Evolutionary conservation across 1,140 invertebrate genomes (phyloP).

Genomic region (Lepidurus apus): DNA sequence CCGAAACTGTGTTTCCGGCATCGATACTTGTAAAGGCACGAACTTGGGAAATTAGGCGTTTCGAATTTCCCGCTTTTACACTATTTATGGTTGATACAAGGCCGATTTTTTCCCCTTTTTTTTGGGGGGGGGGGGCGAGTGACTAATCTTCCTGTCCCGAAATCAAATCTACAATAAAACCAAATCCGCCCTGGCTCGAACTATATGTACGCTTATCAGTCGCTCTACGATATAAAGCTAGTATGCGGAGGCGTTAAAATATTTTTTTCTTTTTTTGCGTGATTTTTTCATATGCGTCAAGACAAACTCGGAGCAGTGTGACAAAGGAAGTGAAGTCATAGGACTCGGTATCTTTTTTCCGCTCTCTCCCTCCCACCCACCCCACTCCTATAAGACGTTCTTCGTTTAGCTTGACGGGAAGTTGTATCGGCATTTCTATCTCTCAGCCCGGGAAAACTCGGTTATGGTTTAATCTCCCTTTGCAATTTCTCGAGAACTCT

Average conservation of each 20-base stretch:
- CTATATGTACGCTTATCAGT: not conserved
- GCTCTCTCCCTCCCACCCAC: too few relatives aligned
- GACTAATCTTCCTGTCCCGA: not conserved
- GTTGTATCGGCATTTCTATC: too few relatives aligned
- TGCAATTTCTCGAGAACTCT: too few relatives aligned
- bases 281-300: too few relatives aligned
- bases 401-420: too few relatives aligned
- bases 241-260: not conserved
- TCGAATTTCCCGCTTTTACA: conserved; percentile 4
- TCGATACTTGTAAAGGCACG: conserved; percentile 6
- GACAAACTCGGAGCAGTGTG: too few relatives aligned
- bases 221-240: not conserved
- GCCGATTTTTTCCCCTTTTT: not conserved
- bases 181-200: not conserved
- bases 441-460: too few relatives aligned
- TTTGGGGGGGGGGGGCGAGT: not conserved
- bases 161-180: not conserved
- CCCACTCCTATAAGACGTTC: too few relatives aligned
- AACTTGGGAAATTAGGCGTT: conserved; percentile 11
- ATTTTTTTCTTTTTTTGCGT: not conserved
- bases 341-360: too few relatives aligned
- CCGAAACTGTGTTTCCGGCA: conserved; percentile 6
- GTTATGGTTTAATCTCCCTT: too few relatives aligned
- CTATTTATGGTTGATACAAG: not conserved
- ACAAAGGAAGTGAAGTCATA: too few relatives aligned